phyloP scores from a whole-genome alignment of 2,797 vertebrate species.

The Fundulus diaphanus region DNA sequence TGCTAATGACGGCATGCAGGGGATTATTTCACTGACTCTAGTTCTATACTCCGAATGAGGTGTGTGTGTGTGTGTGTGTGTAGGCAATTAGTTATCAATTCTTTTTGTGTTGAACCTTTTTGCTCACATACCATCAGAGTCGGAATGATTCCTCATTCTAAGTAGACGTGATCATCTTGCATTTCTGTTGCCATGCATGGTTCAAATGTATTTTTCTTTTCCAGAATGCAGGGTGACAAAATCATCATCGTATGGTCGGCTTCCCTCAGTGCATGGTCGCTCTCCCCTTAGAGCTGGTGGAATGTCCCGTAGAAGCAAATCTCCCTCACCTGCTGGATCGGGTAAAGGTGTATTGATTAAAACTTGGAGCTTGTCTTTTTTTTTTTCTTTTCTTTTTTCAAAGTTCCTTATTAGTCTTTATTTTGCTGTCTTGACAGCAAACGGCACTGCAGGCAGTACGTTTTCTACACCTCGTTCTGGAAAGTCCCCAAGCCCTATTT shows the following conservation, averaged over 20 bases:
- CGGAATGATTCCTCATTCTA: not conserved
- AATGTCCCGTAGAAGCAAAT: slow-evolving; percentile 94
- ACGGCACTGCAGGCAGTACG: slow-evolving; percentile 96
- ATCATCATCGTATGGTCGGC: slow-evolving; percentile 95
- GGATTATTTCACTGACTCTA: slow-evolving; percentile 4
- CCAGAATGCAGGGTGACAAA: slow-evolving; percentile 97
- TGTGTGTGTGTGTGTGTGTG: not conserved
- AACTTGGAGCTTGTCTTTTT: not conserved
- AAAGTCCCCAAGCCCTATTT: slow-evolving; percentile 95
- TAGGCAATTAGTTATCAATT: not conserved
- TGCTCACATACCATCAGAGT: not conserved
- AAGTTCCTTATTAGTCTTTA: not conserved
- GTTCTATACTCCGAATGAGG: slow-evolving; percentile 5
- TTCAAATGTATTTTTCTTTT: slow-evolving; percentile 46
- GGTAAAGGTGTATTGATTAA: slow-evolving; percentile 64
- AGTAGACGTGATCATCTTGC: not conserved
- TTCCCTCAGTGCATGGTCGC: slow-evolving; percentile 87
- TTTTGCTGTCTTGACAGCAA: slow-evolving; percentile 79
- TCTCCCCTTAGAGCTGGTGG: slow-evolving; percentile 88
- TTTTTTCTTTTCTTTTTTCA: not conserved
- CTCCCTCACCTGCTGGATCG: slow-evolving; percentile 92
- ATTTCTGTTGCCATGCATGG: not conserved
- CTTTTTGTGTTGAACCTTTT: slow-evolving; percentile 4
- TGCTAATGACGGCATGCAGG: not conserved
- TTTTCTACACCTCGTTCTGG: slow-evolving; percentile 96